Conservation (phyloP, 2,113 vertebrate species). For the Pteruthius melanotis region DNA sequence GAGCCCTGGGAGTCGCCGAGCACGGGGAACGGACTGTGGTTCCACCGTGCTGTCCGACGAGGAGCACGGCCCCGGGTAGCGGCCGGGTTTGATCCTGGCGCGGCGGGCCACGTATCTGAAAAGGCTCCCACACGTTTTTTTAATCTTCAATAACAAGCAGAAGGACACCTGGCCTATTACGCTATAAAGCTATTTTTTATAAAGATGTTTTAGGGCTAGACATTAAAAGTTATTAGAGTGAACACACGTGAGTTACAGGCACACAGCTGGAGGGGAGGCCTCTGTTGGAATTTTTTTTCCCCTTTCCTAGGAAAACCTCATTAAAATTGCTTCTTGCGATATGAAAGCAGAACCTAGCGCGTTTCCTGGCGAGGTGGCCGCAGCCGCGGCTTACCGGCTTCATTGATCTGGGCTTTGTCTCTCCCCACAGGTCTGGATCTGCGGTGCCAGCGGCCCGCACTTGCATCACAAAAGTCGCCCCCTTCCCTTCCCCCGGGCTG, state of each 20-base stretch:
- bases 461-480: neutral
- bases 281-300: neutral
- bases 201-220: slow-evolving; percentile 79
- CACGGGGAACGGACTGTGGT: neutral
- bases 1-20: neutral
- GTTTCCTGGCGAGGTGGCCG: neutral
- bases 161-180: slow-evolving; percentile 77
- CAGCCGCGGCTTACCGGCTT: neutral
- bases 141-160: slow-evolving; percentile 71
- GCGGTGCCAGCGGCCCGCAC: neutral
- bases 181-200: slow-evolving; percentile 79
- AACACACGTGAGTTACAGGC: slow-evolving; percentile 73
- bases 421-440: neutral
- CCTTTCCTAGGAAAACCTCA: slow-evolving; percentile 43
- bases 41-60: neutral
- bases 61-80: neutral
- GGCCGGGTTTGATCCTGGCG: neutral
- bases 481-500: neutral
- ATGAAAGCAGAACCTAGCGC: slow-evolving; percentile 29
- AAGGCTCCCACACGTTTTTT: slow-evolving; percentile 69
- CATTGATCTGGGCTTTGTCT: neutral
- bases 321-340: slow-evolving; percentile 55
- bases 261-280: slow-evolving; percentile 68
- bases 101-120: slow-evolving; percentile 40
- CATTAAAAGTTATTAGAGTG: slow-evolving; percentile 82